phyloP scores from a whole-genome alignment of 2,113 vertebrate genomes.

The Oophaga pumilio region DNA sequence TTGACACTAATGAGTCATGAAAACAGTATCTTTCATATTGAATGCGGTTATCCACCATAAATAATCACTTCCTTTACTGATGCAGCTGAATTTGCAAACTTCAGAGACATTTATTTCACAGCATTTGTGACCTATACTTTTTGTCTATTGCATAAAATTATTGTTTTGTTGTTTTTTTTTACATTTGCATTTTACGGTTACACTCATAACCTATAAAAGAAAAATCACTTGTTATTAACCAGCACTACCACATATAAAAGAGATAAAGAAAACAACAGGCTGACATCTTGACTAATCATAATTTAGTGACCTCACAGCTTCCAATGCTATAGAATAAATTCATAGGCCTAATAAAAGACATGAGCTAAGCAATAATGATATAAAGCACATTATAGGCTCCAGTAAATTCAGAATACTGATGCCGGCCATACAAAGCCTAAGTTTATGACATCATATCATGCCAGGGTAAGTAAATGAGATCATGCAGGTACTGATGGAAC shows the following conservation, averaged over 20 bases:
- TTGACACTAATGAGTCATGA: slow-evolving; percentile 43
- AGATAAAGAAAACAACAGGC: background rate
- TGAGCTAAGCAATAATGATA: background rate
- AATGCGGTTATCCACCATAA: slow-evolving; percentile 35
- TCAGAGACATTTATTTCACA: background rate
- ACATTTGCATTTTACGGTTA: background rate
- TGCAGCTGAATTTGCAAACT: slow-evolving; percentile 38
- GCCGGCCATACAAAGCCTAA: background rate
- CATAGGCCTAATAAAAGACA: background rate
- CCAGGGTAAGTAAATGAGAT: background rate
- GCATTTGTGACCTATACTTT: background rate
- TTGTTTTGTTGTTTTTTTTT: background rate
- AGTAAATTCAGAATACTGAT: background rate
- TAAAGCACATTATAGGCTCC: background rate
- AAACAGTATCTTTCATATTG: slow-evolving; percentile 15
- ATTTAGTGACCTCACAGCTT: background rate
- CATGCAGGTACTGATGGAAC: background rate
- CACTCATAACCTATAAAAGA: background rate
- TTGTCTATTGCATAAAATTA: background rate
- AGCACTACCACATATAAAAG: background rate
- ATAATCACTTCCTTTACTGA: slow-evolving; percentile 37
- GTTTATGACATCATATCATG: background rate
- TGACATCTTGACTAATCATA: background rate
- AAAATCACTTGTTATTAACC: background rate
- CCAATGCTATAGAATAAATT: background rate